Evolutionary conservation across 2,888 invertebrate genomes (phyloP), one percentile per base, ranked within the genome.

Genomic region (Hydraecia micacea): DNA sequence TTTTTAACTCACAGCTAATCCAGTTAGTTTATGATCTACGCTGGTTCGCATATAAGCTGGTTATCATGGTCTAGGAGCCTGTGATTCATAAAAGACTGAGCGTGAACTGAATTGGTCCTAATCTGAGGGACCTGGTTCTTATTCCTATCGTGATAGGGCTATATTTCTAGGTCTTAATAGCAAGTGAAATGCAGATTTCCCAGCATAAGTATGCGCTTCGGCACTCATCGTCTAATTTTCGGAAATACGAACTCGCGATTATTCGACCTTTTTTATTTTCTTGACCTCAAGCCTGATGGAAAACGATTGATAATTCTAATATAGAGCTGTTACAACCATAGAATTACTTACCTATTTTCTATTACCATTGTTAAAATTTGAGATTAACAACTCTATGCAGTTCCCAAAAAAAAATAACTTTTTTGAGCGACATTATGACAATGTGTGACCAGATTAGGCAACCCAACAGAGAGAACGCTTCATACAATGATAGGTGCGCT

Each of bases 1-100:
- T 71, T 52, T 60, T 85, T 80, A 82, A 83, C 86, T 21, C 62
- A 60, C n/a, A 58, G 71, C 69, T 72, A 65, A 72, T 80, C 74
- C 42, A 67, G n/a, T 72, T 46, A 25, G 32, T 72, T 72, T 15
- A 46, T 68, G 32, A 21, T 77, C 18, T 52, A 49, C 3, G 15
- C n/a, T 58, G n/a, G 21, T 52, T 21, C 52, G 8, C 18, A 52
- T 21, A 52, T 21, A 80, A 65, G 0, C 46, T 60, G 25, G 15
- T 25, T 32, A 42, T 82, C 25, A 52, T 42, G 15, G 8, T 66
- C 18, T 58, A 39, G 0, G 18, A 28, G 21, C n/a, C n/a, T 49
- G 13, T 28, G 13, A 32, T 77, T 49, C 18, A 4, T 25, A 39
- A 60, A 49, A 6, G 8, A 36, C 62, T 52, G 8, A 9, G 74